phyloP scores from a whole-genome alignment of 2,888 invertebrate species.

The Dasypolia templi region DNA sequence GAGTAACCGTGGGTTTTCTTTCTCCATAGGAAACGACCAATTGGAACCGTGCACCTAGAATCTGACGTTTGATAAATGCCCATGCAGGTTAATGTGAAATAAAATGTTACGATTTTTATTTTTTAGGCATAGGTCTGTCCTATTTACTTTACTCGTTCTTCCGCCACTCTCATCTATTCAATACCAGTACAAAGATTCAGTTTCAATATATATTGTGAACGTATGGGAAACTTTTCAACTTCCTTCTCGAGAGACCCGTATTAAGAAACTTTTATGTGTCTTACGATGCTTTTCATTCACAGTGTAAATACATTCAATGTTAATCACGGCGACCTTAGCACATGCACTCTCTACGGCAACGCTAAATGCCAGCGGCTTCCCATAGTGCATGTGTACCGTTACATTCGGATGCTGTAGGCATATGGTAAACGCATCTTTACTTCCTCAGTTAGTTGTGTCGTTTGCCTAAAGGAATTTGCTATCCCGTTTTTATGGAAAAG shows the following conservation, averaged over 20 bases:
- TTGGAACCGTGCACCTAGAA: too few species aligned
- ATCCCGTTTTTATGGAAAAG: not conserved
- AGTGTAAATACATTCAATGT: constrained; percentile 10
- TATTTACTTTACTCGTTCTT: not conserved
- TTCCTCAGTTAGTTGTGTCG: constrained; percentile 37
- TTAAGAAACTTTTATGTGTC: not conserved
- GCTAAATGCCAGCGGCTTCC: constrained; percentile 61
- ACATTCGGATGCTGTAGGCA: constrained; percentile 42
- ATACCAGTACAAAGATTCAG: not conserved
- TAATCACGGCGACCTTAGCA: constrained; percentile 39
- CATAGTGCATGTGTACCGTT: constrained; percentile 52
- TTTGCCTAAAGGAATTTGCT: not conserved
- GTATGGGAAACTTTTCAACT: not conserved
- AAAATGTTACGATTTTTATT: too few species aligned
- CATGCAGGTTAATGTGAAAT: too few species aligned
- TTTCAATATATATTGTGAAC: not conserved
- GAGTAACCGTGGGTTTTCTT: too few species aligned
- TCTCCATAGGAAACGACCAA: too few species aligned
- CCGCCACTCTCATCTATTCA: not conserved
- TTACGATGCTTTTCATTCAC: constrained; percentile 11
- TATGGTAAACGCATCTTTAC: constrained; percentile 54
- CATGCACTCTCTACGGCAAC: constrained; percentile 39
- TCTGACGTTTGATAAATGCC: too few species aligned
- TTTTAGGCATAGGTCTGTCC: not conserved
- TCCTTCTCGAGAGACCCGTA: not conserved